Evolutionary conservation across 2,113 vertebrate species (phyloP).

Genomic region (Athene cunicularia): DNA sequence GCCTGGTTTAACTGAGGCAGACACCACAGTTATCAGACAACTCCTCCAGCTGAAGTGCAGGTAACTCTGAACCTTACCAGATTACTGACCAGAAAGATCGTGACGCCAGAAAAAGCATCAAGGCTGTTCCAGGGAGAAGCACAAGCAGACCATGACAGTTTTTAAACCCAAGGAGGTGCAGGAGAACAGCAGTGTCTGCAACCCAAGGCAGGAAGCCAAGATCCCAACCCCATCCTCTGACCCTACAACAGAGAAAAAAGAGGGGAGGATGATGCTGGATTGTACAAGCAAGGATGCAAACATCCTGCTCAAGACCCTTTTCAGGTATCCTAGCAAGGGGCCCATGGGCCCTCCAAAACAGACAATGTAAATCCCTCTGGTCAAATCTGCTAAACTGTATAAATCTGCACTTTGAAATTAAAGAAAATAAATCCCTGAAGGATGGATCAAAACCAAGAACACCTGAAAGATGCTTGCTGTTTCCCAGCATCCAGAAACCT

Average conservation of each 20-base stretch:
- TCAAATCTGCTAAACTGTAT: neutral
- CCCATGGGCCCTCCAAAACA: neutral
- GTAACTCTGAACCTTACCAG: neutral
- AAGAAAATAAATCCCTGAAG: neutral
- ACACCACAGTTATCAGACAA: neutral
- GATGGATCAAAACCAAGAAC: neutral
- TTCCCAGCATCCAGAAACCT: neutral
- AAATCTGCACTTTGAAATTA: neutral
- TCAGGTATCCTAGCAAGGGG: neutral
- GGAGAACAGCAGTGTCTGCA: neutral
- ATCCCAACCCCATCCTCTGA: neutral
- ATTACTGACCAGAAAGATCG: neutral
- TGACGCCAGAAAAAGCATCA: neutral
- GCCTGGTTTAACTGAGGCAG: neutral
- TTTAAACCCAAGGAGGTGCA: neutral
- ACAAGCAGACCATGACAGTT: neutral
- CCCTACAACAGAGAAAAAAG: neutral
- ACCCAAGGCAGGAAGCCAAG: neutral
- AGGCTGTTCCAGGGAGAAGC: neutral
- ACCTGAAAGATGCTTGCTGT: neutral
- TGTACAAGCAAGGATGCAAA: neutral
- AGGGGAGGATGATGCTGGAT: accelerated
- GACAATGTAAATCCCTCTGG: neutral
- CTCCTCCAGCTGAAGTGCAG: neutral
- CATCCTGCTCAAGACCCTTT: neutral